Evolutionary conservation across 2,797 vertebrate species (phyloP), one percentile per base, ranked within the genome.

Genomic region (Lutjanus argentimaculatus): DNA sequence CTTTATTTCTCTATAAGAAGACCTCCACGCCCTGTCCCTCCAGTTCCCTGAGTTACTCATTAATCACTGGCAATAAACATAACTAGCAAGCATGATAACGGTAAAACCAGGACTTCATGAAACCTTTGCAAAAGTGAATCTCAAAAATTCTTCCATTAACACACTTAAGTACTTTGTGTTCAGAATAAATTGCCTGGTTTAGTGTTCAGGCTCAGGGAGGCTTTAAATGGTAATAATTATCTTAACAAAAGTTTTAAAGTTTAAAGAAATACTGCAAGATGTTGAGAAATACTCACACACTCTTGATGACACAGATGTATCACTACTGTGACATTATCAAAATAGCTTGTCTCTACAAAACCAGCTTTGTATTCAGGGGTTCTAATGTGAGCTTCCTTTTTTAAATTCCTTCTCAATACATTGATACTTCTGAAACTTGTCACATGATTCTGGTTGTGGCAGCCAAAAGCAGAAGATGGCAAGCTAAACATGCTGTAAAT

Each of bases 1-100:
- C 57, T 74, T 91, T 86, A 80, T 77, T 75, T 85, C 79, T 84
- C 70, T 67, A 52, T 70, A 70, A 78, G 83, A 75, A 82, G 76
- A 89, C 70, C 36, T 87, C 80, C 93, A 91, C 95, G 67, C 93
- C 94, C 91, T 88, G 62, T 79, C 43, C 55, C 69, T 78, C 48
- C 51, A 75, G 73, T 73, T 84, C 61, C 64, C 66, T 0, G 16
- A 90, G 95, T 96, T 95, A 96, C 84, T 96, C 75, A 96, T 96
- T 96, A 95, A 95, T 92, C 88, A 67, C 64, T 2, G 7, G 85
- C 88, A 90, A 94, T 94, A 94, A 93, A 94, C 73, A 61, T 65
- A 88, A 88, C 80, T 75, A 80, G 77, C 75, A 83, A 67, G 46
- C 56, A 65, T 0, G 61, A 80, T 77, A 81, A 78, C 40, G 11